These are phyloP conservation scores for Halichoerus grypus DNA, from an alignment of 2,113 vertebrate species.

Conservation along the genomic window DNA sequence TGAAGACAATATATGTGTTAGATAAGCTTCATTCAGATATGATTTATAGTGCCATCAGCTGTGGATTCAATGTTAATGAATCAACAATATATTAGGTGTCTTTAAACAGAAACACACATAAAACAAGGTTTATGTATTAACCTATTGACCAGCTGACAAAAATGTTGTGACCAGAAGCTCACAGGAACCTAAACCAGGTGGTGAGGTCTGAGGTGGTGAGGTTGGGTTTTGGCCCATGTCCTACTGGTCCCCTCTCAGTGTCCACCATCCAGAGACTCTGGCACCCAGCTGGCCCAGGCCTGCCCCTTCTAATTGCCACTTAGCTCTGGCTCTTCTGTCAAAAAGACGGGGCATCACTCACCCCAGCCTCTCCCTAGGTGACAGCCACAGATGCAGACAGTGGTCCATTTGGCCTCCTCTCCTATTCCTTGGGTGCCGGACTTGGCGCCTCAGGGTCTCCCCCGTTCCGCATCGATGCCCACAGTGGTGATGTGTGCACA, in stretches of 20 bases:
- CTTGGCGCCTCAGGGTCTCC: conserved; percentile 88
- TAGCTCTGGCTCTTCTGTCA: conserved; percentile 53
- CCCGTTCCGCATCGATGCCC: conserved; percentile 92
- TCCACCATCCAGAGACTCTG: background rate
- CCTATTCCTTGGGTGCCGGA: conserved; percentile 94
- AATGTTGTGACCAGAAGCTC: conserved; percentile 40
- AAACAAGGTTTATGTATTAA: conserved; percentile 32
- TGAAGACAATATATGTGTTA: background rate
- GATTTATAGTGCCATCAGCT: background rate
- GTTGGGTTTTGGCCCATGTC: background rate
- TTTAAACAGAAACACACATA: conserved; percentile 51
- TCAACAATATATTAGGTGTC: background rate
- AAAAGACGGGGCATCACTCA: conserved; percentile 44
- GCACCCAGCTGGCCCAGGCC: background rate
- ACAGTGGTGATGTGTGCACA: conserved; percentile 94
- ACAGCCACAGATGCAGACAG: conserved; percentile 95
- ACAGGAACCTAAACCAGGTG: background rate
- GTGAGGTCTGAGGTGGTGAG: background rate
- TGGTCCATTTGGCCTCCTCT: conserved; percentile 92
- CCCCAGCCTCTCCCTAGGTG: conserved; percentile 88
- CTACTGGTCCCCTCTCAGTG: background rate
- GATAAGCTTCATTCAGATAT: conserved; percentile 11
- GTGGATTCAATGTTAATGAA: conserved; percentile 39
- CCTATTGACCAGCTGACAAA: conserved; percentile 22
- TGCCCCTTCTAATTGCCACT: conserved; percentile 8